These are phyloP conservation scores for Ispidina lecontei DNA, from an alignment of 2,797 vertebrate genomes.

Conservation along the genomic window DNA sequence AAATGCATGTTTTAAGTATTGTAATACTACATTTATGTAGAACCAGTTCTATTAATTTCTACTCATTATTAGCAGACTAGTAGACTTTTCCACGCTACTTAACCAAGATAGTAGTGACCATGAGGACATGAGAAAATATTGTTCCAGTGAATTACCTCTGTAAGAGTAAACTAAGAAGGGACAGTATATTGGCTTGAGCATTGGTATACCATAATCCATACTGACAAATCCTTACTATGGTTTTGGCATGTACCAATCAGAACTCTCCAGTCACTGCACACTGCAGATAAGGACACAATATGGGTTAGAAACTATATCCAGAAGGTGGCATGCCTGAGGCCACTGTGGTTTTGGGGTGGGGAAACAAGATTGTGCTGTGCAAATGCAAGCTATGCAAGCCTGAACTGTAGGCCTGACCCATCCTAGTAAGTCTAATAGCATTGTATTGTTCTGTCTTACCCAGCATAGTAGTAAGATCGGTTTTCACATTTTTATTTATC, in stretches of 20 bases:
- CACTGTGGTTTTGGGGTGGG: not conserved
- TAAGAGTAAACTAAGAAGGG: not conserved
- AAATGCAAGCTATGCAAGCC: not conserved
- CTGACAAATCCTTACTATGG: not conserved
- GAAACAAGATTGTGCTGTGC: not conserved
- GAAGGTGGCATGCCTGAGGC: not conserved
- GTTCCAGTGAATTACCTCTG: not conserved
- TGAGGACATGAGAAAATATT: not conserved
- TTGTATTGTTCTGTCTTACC: not conserved
- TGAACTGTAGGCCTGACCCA: not conserved
- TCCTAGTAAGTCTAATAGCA: not conserved
- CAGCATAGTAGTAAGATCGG: not conserved
- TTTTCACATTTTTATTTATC: not conserved
- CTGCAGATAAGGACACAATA: not conserved
- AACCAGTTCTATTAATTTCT: not conserved
- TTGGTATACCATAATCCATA: not conserved
- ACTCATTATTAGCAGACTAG: not conserved
- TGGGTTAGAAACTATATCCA: not conserved
- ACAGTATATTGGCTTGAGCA: not conserved
- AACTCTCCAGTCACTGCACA: not conserved
- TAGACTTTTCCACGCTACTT: not conserved
- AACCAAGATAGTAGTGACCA: not conserved
- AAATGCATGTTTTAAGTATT: not conserved
- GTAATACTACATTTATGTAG: not conserved
- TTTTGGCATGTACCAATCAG: not conserved